Conservation (phyloP, 2,888 invertebrate species). For the Apoda limacodes region DNA sequence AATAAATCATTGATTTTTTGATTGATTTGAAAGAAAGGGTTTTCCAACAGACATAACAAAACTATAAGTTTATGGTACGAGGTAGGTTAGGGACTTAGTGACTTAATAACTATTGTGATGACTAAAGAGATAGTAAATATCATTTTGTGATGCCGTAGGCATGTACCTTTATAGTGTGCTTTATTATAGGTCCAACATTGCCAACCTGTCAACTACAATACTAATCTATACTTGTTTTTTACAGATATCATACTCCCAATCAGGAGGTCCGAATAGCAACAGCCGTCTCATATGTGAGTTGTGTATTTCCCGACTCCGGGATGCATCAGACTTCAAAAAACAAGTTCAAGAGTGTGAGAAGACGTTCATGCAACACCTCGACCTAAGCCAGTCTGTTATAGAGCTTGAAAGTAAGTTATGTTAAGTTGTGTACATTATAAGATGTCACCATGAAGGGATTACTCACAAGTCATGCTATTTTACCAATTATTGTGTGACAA, state of each 20-base stretch:
- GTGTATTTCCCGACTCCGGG: slow-evolving; percentile 52
- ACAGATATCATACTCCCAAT: slow-evolving; percentile 49
- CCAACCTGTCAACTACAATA: neutral
- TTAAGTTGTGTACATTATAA: no score
- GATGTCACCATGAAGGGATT: no score
- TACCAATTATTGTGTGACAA: no score
- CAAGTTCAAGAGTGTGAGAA: slow-evolving; percentile 57
- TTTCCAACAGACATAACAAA: no score
- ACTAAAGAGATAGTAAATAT: no score
- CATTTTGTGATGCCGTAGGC: no score
- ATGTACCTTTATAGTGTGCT: slow-evolving; percentile 13
- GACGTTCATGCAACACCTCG: slow-evolving; percentile 48
- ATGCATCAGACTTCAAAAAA: slow-evolving; percentile 51
- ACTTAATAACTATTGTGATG: no score
- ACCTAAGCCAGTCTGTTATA: slow-evolving; percentile 28
- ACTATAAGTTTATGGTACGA: no score
- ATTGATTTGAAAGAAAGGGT: no score
- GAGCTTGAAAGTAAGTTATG: slow-evolving; percentile 29
- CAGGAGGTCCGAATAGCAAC: slow-evolving; percentile 52
- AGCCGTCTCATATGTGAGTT: slow-evolving; percentile 57
- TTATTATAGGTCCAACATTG: slow-evolving; percentile 3
- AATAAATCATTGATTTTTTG: no score
- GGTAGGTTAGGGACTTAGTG: no score
- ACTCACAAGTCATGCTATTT: no score
- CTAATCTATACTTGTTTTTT: neutral